Conservation (phyloP, 2,113 vertebrate genomes). For the Dromas ardeola region DNA sequence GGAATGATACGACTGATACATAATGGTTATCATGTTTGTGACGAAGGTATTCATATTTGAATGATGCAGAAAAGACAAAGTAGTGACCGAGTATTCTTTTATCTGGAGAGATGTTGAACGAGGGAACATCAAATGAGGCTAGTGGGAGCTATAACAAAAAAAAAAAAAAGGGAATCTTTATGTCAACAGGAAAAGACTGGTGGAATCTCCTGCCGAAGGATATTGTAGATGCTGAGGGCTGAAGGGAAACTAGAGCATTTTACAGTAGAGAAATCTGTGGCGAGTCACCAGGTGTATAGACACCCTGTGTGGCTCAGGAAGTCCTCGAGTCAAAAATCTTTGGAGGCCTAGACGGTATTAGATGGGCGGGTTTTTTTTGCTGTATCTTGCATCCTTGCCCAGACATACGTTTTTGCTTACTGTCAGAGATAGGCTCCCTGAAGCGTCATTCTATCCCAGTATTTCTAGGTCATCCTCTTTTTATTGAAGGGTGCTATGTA, state of each 20-base stretch:
- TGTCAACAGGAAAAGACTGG: not conserved
- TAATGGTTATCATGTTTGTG: not conserved
- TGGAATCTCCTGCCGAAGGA: not conserved
- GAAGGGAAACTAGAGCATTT: not conserved
- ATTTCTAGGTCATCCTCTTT: not conserved
- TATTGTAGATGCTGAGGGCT: not conserved
- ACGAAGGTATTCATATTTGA: not conserved
- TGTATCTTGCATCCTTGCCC: not conserved
- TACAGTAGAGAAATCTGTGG: not conserved
- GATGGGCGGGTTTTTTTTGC: not conserved
- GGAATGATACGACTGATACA: fast-evolving
- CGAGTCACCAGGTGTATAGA: not conserved
- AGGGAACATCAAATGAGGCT: not conserved
- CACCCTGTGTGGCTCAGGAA: not conserved
- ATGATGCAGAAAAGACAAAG: not conserved
- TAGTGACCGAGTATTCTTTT: not conserved
- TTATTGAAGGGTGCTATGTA: not conserved
- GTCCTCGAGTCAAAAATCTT: not conserved
- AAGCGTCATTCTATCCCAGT: not conserved
- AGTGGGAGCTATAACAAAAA: not conserved
- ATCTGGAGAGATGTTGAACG: not conserved
- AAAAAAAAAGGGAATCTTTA: not conserved
- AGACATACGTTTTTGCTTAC: not conserved
- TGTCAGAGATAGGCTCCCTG: not conserved
- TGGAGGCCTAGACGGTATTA: not conserved